phyloP scores from a whole-genome alignment of 2,797 vertebrate species.

The Malacoraja senta region DNA sequence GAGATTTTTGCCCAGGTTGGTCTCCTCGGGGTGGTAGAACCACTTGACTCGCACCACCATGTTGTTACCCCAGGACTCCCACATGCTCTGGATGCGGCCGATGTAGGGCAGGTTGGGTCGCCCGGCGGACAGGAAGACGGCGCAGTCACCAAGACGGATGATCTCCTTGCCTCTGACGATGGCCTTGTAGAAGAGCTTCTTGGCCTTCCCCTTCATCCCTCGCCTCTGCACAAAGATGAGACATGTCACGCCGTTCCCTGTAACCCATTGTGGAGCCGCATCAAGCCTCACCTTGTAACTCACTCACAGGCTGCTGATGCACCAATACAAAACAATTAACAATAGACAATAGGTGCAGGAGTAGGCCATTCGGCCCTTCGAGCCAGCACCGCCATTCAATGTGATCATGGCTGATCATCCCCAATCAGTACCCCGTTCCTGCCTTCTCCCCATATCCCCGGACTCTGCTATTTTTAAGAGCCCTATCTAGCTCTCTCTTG shows the following conservation, averaged over 20 bases:
- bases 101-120: slow-evolving; percentile 97
- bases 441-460: too few species aligned
- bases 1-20: slow-evolving; percentile 91
- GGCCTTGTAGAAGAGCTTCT: slow-evolving; percentile 97
- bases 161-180: slow-evolving; percentile 93
- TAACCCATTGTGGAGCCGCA: not conserved
- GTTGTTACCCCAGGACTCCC: slow-evolving; percentile 98
- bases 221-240: slow-evolving; percentile 67
- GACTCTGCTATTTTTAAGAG: too few species aligned
- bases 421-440: too few species aligned
- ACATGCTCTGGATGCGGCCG: slow-evolving; percentile 98
- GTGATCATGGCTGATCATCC: too few species aligned
- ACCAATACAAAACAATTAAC: not conserved
- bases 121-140: slow-evolving; percentile 89
- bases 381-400: too few species aligned
- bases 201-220: slow-evolving; percentile 97
- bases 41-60: slow-evolving; percentile 98
- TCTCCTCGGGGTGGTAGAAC: slow-evolving; percentile 98
- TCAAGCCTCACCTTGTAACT: not conserved
- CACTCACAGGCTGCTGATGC: not conserved
- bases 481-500: too few species aligned
- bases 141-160: slow-evolving; percentile 93
- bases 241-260: not conserved
- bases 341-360: too few species aligned
- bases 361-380: too few species aligned